Evolutionary conservation across 2,797 vertebrate species (phyloP).

Genomic region (Ataeniobius toweri): DNA sequence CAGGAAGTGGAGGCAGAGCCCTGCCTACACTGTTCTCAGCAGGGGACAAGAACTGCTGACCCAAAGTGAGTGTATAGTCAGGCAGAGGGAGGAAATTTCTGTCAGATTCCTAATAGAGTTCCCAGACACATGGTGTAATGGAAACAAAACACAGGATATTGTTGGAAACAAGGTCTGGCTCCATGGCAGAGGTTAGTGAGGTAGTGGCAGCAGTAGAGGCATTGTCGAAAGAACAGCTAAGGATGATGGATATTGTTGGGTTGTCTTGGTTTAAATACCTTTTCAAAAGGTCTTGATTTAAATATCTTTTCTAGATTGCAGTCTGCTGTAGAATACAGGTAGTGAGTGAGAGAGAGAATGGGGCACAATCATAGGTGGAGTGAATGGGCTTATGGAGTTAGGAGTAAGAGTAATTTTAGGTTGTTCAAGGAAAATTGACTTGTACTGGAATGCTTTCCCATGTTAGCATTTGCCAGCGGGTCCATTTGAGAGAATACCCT

Average conservation of each 20-base stretch:
- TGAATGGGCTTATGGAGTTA: neutral
- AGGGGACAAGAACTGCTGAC: slow-evolving; percentile 29
- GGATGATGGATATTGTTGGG: neutral
- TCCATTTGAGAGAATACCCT: slow-evolving; percentile 35
- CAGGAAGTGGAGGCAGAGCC: slow-evolving; percentile 15
- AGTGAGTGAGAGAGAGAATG: neutral
- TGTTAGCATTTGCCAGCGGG: slow-evolving; percentile 2
- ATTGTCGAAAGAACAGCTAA: neutral
- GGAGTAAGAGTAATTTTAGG: slow-evolving; percentile 8
- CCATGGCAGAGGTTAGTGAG: neutral
- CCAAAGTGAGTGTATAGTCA: slow-evolving; percentile 10
- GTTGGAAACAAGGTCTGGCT: slow-evolving; percentile 4
- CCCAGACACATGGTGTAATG: neutral
- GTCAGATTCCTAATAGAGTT: slow-evolving; percentile 10
- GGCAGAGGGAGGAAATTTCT: slow-evolving; percentile 1
- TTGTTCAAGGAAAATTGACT: slow-evolving; percentile 21
- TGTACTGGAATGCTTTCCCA: slow-evolving; percentile 16
- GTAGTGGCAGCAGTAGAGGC: neutral
- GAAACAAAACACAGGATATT: slow-evolving; percentile 15
- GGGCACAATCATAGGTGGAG: neutral
- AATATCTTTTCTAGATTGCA: neutral
- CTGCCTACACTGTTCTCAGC: slow-evolving; percentile 16
- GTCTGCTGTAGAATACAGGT: neutral
- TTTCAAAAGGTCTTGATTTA: slow-evolving; percentile 2
- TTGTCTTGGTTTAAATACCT: slow-evolving; percentile 11